Percentiles rank a stretch among this genome's conserved stretches.
Evolutionary conservation across 2,113 vertebrate species (phyloP).

Genomic region (Morone chrysops): DNA sequence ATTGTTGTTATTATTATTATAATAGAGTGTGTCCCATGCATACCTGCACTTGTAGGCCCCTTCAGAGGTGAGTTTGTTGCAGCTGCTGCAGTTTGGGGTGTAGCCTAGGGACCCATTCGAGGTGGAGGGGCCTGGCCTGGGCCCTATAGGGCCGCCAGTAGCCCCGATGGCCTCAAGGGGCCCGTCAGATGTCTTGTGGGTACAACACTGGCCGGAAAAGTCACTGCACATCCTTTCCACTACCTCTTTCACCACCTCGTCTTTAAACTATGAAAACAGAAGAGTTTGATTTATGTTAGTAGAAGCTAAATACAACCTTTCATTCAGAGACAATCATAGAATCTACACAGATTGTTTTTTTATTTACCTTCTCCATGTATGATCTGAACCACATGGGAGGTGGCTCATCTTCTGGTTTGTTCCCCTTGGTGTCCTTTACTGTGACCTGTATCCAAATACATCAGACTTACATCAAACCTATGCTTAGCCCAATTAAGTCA

Average conservation of each 20-base stretch:
- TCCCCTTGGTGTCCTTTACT: conserved; percentile 81
- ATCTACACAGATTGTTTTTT: no score
- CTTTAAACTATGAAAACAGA: conserved; percentile 88
- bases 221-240: conserved; percentile 95
- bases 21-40: neutral
- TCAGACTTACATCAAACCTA: neutral
- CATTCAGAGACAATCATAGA: no score
- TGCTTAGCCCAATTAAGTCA: no score
- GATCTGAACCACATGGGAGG: conserved; percentile 96
- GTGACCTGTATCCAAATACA: conserved; percentile 66
- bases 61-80: conserved; percentile 89
- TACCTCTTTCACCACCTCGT: conserved; percentile 95
- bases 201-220: conserved; percentile 91
- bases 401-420: conserved; percentile 85
- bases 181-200: conserved; percentile 79
- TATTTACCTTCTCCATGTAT: conserved; percentile 92
- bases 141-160: conserved; percentile 49
- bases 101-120: conserved; percentile 79
- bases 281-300: neutral
- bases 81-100: conserved; percentile 91
- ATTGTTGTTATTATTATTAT: no score
- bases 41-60: conserved; percentile 98
- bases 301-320: neutral
- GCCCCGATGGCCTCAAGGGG: conserved; percentile 73
- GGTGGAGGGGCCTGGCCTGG: conserved; percentile 68